Evolutionary conservation across 2,797 vertebrate species (phyloP), one percentile per base, ranked within the genome.

Genomic region (Anguilla megastoma): DNA sequence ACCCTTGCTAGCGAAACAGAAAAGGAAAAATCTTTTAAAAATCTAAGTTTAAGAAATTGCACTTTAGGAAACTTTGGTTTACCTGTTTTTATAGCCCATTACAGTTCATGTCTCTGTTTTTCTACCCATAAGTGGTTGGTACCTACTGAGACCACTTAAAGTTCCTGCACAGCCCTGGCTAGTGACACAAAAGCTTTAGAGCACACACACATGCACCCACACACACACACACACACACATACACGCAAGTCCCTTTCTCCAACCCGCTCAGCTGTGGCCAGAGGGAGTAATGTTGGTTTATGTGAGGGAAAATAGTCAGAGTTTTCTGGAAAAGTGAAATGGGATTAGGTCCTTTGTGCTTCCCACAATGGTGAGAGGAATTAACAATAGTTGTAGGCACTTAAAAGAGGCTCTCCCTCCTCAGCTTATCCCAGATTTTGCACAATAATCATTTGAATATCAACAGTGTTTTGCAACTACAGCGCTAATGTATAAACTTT

Each of bases 401-500:
- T 99, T 99, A 99, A 98, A 79, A 99, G 97, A 97, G 97, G 97
- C 98, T 99, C 98, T 99, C 98, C 98, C 96, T 97, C 97, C 96
- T 96, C 98, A 99, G 98, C 98, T 99, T 99, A 99, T 99, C 98
- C 98, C 97, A 98, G 98, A 99, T 99, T 99, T 98, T 98, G 97
- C 97, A 99, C 98, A 99, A 99, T 99, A 99, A 99, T 99, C 98
- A 99, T 99, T 99, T 99, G 98, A 99, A 99, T 99, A 98, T 99
- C 98, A 99, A 99, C 98, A 98, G 98, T 99, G 98, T 99, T 99
- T 99, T 98, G 98, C 97, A 99, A 99, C 98, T 99, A 97, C 98
- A 95, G 97, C 96, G 97, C 97, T 98, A 98, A 99, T 99, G 98
- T 99, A 99, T 98, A 99, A 99, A 99, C 97, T 98, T 98, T 97